These are phyloP conservation scores for Cygnus olor DNA, from an alignment of 2,797 vertebrate genomes.

Conservation along the genomic window DNA sequence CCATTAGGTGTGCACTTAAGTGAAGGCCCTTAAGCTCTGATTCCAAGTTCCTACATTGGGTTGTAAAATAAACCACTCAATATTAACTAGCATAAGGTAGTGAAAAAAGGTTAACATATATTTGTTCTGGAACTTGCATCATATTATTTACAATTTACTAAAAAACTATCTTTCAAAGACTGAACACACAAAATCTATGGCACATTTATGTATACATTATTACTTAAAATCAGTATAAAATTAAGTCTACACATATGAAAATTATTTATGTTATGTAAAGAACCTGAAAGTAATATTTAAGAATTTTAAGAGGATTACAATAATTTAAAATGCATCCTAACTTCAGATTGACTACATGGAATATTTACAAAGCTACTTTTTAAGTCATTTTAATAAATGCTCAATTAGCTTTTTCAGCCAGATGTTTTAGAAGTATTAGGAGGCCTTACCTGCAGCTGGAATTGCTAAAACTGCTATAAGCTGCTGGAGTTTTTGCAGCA, in stretches of 20 bases:
- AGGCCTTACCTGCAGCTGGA: neutral
- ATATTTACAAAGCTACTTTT: slow-evolving; percentile 70
- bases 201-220: slow-evolving; percentile 72
- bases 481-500: neutral
- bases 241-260: slow-evolving; percentile 62
- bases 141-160: slow-evolving; percentile 80
- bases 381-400: slow-evolving; percentile 32
- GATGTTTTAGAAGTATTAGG: neutral
- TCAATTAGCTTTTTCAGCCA: slow-evolving; percentile 16
- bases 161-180: slow-evolving; percentile 72
- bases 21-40: slow-evolving; percentile 54
- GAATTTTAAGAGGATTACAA: slow-evolving; percentile 58
- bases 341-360: slow-evolving; percentile 49
- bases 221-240: slow-evolving; percentile 72
- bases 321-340: slow-evolving; percentile 68
- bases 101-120: slow-evolving; percentile 8
- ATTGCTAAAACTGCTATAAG: neutral
- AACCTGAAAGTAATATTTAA: slow-evolving; percentile 62
- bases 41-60: slow-evolving; percentile 55
- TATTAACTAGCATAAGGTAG: slow-evolving; percentile 23
- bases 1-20: slow-evolving; percentile 33
- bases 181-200: slow-evolving; percentile 75
- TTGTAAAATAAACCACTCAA: slow-evolving; percentile 57
- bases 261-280: slow-evolving; percentile 42
- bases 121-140: slow-evolving; percentile 60